phyloP scores from a whole-genome alignment of 2,113 vertebrate species.

The Emberiza fucata region DNA sequence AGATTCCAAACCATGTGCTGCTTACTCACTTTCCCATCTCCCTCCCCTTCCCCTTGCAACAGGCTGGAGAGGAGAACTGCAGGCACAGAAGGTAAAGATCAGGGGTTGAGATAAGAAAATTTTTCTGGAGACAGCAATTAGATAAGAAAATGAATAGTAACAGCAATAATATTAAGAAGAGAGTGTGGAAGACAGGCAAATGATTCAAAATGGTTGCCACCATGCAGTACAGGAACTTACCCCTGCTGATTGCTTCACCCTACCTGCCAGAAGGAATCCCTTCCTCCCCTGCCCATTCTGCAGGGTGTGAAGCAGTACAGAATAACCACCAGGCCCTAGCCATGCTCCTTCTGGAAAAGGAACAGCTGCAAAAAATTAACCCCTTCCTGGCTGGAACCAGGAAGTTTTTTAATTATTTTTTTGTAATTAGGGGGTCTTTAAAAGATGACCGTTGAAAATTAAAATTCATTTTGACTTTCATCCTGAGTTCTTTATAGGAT shows the following conservation, averaged over 20 bases:
- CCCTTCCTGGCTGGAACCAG: not conserved
- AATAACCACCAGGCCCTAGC: not conserved
- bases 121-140: not conserved
- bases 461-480: not conserved
- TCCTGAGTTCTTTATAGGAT: not conserved
- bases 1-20: not conserved
- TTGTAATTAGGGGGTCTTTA: not conserved
- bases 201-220: no score
- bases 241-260: not conserved
- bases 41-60: not conserved
- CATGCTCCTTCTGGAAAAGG: not conserved
- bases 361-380: not conserved
- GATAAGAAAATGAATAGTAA: not conserved
- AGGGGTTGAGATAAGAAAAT: not conserved
- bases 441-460: not conserved
- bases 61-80: not conserved
- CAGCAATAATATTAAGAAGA: not conserved
- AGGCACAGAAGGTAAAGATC: not conserved
- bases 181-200: fast-evolving
- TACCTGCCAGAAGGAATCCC: not conserved
- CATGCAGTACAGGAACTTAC: fast-evolving
- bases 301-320: not conserved
- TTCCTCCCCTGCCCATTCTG: not conserved
- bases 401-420: not conserved
- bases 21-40: not conserved